Conservation (phyloP, 2,113 vertebrate species). For the Cisticola juncidis region DNA sequence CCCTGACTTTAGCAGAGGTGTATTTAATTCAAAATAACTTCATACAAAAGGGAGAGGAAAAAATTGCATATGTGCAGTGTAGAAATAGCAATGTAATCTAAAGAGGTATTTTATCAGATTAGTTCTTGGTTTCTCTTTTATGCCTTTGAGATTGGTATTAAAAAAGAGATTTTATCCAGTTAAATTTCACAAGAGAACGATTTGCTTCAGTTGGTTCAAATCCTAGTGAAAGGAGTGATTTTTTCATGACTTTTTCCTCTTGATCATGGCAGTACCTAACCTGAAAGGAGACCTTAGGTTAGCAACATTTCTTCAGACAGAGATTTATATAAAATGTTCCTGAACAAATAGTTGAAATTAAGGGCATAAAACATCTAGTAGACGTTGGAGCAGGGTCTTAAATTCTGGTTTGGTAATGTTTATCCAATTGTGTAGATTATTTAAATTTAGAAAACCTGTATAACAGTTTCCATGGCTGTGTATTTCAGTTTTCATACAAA, state of each 20-base stretch:
- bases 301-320: background rate
- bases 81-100: background rate
- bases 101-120: background rate
- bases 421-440: background rate
- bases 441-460: background rate
- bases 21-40: background rate
- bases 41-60: background rate
- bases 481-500: background rate
- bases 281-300: background rate
- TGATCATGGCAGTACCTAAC: background rate
- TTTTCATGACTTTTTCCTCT: background rate
- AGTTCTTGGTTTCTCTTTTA: background rate
- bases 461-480: background rate
- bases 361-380: background rate
- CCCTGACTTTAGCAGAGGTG: background rate
- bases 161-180: background rate
- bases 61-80: accelerated
- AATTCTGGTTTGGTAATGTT: background rate
- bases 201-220: background rate
- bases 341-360: background rate
- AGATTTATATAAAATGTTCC: background rate
- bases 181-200: background rate
- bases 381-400: background rate
- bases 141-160: background rate
- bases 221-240: background rate